Percentiles rank a stretch among this genome's conserved stretches.
phyloP scores from a whole-genome alignment of 1,140 invertebrate species.

The Lerema accius region DNA sequence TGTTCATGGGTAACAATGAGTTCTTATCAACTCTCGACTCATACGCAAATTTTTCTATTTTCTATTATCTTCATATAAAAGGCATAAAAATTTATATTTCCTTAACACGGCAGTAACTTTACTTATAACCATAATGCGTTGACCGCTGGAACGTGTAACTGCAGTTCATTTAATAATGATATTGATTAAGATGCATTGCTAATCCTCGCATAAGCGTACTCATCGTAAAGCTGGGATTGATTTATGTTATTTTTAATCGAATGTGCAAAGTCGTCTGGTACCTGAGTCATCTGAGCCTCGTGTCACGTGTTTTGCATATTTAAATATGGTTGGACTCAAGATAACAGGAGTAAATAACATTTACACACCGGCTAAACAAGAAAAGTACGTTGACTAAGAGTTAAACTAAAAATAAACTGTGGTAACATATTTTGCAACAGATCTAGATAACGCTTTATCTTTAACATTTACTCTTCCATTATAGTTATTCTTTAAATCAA shows the following conservation, averaged over 20 bases:
- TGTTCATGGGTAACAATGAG: too few species aligned
- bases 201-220: background rate
- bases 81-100: too few species aligned
- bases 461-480: too few species aligned
- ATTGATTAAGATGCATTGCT: slow-evolving; percentile 5
- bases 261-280: slow-evolving; percentile 1
- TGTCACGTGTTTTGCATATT: slow-evolving; percentile 24
- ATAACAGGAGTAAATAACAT: slow-evolving; percentile 9
- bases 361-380: background rate
- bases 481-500: too few species aligned
- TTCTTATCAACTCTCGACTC: too few species aligned
- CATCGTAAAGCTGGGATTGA: slow-evolving; percentile 7
- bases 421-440: background rate
- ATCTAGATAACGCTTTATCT: background rate
- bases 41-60: too few species aligned
- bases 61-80: too few species aligned
- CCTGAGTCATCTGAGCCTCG: slow-evolving; percentile 8
- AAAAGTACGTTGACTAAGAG: slow-evolving; percentile 4
- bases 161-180: background rate
- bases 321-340: background rate
- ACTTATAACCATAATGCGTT: background rate
- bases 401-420: slow-evolving; percentile 1
- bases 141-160: background rate
- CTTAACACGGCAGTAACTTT: too few species aligned
- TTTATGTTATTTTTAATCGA: slow-evolving; percentile 27